phyloP scores from a whole-genome alignment of 2,888 invertebrate genomes.

The Drosophila robusta region DNA sequence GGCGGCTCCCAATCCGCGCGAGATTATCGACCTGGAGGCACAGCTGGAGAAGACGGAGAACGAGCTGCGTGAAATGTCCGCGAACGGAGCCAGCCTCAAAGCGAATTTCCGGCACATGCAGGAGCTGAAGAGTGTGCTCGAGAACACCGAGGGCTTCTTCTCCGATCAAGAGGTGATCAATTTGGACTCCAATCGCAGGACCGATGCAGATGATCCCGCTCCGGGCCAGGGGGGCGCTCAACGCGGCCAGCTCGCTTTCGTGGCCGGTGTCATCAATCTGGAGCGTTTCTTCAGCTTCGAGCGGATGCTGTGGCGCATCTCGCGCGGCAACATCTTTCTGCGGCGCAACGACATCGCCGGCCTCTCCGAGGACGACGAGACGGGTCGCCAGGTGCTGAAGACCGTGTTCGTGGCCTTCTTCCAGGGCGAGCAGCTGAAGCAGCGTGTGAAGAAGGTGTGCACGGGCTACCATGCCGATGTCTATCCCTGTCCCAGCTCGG shows the following conservation, averaged over 20 bases:
- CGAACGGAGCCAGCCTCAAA: conserved; percentile 96
- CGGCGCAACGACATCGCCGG: conserved; percentile 91
- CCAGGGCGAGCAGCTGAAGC: conserved; percentile 94
- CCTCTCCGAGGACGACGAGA: conserved; percentile 90
- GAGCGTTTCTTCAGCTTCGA: conserved; percentile 94
- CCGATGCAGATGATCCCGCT: conserved; percentile 89
- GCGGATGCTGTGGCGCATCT: conserved; percentile 94
- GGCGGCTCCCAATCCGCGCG: conserved; percentile 90
- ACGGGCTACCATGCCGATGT: conserved; percentile 94
- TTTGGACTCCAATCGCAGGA: conserved; percentile 86
- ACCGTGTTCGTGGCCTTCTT: conserved; percentile 93
- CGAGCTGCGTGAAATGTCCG: conserved; percentile 96
- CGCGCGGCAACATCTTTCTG: conserved; percentile 93
- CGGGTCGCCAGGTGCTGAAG: conserved; percentile 90
- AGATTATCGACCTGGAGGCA: conserved; percentile 92
- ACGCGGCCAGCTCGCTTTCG: conserved; percentile 88
- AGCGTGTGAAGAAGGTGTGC: conserved; percentile 94
- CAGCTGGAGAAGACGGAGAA: conserved; percentile 98
- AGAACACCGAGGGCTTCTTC: conserved; percentile 91
- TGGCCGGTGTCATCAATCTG: conserved; percentile 93
- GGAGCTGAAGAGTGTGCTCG: conserved; percentile 95
- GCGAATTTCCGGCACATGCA: conserved; percentile 96
- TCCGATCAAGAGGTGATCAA: conserved; percentile 82
- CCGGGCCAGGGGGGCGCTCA: conserved; percentile 42
- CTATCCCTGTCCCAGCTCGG: conserved; percentile 94